Base-by-base conservation (phyloP, 2,888 invertebrate genomes). In the Leptarthrus brevirostris region DNA sequence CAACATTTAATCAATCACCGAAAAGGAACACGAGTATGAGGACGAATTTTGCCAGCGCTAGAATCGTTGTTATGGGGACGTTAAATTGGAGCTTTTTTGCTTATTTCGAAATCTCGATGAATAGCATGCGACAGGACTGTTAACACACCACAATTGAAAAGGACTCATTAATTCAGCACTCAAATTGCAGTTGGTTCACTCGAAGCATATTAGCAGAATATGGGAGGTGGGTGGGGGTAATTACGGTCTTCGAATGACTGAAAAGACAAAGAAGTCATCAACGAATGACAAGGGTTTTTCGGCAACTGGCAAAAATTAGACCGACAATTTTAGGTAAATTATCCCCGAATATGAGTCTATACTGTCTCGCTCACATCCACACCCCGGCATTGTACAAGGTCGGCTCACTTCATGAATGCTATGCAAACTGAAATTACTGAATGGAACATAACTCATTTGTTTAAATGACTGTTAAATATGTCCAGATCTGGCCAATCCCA, bases 381-480 rank as follows among this genome's bases (percentile, higher is more conserved):
- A 30, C 20, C 61, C 34, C 36, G 12, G n/a, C n/a, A n/a, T n/a
- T n/a, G n/a, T n/a, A n/a, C n/a, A n/a, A n/a, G n/a, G n/a, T n/a
- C n/a, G n/a, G 30, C 8, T 30, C 30, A 30, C 30, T 30, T 30
- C 30, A 30, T 30, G 30, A 30, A 3, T 30, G 30, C 30, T 3
- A 12, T 20, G 36, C 22, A 36, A 58, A 20, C 40, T 34, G 18
- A 36, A 58, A n/a, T n/a, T 20, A n/a, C 34, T 36, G 58, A 18
- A 58, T 36, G 10, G 16, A n/a, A 12, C 64, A 47, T 64, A 64
- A 64, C 64, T 64, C 64, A 64, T 64, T 24, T 44, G n/a, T 8
- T 14, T 64, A 64, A 64, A 64, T 64, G 64, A 64, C 64, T 64
- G 64, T 64, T 64, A 64, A 64, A 64, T 64, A 64, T 64, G 64